phyloP scores from a whole-genome alignment of 2,113 vertebrate genomes.

The Phyllostomus hastatus region DNA sequence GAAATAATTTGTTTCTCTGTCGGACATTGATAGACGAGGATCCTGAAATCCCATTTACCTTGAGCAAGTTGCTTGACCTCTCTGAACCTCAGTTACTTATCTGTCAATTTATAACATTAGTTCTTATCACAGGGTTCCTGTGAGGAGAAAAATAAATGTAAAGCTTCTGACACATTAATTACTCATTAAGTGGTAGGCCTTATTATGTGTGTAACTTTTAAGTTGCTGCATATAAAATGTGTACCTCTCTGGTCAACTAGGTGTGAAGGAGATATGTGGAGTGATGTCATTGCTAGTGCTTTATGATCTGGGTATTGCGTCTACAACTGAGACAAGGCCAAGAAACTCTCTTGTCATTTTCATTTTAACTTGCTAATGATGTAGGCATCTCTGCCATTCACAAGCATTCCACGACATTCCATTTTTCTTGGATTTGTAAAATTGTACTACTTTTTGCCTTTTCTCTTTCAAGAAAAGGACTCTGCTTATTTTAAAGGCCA shows the following conservation, averaged over 20 bases:
- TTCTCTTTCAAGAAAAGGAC: background rate
- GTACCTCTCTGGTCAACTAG: background rate
- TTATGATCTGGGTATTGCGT: background rate
- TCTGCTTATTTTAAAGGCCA: background rate
- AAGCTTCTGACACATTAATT: background rate
- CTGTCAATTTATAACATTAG: background rate
- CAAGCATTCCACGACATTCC: background rate
- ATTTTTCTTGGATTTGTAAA: constrained; percentile 27
- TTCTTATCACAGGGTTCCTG: background rate
- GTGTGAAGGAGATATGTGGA: background rate
- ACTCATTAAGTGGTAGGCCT: background rate
- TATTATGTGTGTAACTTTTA: background rate
- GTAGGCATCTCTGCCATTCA: background rate
- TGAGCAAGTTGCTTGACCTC: background rate
- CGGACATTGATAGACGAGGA: background rate
- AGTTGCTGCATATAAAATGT: background rate
- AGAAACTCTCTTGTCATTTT: background rate
- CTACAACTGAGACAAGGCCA: background rate
- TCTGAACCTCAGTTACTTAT: background rate
- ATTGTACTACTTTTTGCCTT: background rate
- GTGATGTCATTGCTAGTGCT: background rate
- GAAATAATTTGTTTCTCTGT: background rate
- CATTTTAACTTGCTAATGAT: constrained; percentile 26
- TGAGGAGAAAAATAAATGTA: background rate
- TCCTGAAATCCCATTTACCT: background rate